Base-by-base conservation (phyloP, 2,888 invertebrate species). In the Odontocerum albicorne region DNA sequence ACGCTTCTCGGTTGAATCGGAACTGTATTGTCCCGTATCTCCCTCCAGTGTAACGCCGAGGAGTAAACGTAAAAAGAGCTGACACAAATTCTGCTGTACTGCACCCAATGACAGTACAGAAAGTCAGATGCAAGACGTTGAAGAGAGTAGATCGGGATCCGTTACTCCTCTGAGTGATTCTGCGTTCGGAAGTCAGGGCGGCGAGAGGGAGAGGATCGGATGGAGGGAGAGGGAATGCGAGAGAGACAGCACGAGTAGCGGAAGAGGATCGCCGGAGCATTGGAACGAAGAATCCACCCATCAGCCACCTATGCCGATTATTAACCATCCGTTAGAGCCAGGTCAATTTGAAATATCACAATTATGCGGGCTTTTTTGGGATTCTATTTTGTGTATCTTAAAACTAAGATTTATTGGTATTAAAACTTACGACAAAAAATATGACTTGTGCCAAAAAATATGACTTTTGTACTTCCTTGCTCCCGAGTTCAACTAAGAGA, bases 81-180 rank as follows among this genome's bases (percentile, higher is more conserved):
- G 54, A 54, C 54, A 44, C 27, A 62, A 63, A 63, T 56, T 64
- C 42, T 51, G 59, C 59, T 57, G 57, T 64, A 62, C 63, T 61
- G 62, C 61, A 60, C 65, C 65, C 63, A 55, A 21, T 19, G 47
- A 44, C 13, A 75, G 72, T 65, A 73, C 72, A 63, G 77, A 63
- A 12, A 17, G 77, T 21, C 35, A 17, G n/a, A 10, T 7, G 21
- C 40, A 40, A 4, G 21, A 76, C 49, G 74, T 74, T 42, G 36
- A 43, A 31, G 39, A 36, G 7, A 40, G 17, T 8, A 21, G 12
- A 19, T 74, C 74, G 49, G 73, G 76, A 61, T 78, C 75, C 65
- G 74, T 72, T 62, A 78, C 75, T 56, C 78, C 74, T 47, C 75
- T 73, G 63, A 77, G 71, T 70, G 80, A 75, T 70, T 77, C 74